Conservation (phyloP, 2,888 invertebrate species). For the Exocentrus adspersus region DNA sequence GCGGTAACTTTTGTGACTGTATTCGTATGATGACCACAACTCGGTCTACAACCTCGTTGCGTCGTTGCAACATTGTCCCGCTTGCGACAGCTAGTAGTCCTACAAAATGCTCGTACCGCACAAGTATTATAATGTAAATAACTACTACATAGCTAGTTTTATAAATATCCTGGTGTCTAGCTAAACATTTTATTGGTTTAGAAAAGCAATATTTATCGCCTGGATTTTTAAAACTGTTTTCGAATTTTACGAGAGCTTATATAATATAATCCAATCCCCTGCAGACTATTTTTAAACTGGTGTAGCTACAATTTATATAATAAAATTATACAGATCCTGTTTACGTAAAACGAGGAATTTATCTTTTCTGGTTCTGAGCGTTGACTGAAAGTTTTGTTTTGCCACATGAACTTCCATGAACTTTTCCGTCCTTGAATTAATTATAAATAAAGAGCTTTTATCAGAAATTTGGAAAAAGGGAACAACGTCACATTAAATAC, state of each 20-base stretch:
- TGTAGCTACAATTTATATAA: background rate
- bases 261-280: background rate
- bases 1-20: no score
- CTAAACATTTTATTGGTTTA: background rate
- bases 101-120: no score
- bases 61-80: no score
- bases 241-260: background rate
- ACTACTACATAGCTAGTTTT: no score
- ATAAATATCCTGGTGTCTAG: background rate
- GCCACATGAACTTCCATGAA: slow-evolving; percentile 6
- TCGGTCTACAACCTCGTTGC: no score
- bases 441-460: slow-evolving; percentile 3
- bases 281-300: background rate
- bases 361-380: background rate
- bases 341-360: background rate
- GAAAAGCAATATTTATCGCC: background rate
- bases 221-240: background rate
- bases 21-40: no score
- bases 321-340: background rate
- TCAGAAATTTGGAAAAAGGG: no score
- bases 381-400: slow-evolving; percentile 7
- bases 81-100: no score
- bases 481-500: no score
- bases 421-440: slow-evolving; percentile 7
- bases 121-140: no score